A percentile compares a stretch with the other conserved stretches of the same genome.
Conservation (phyloP, 2,113 vertebrate genomes). For the Murina feae region DNA sequence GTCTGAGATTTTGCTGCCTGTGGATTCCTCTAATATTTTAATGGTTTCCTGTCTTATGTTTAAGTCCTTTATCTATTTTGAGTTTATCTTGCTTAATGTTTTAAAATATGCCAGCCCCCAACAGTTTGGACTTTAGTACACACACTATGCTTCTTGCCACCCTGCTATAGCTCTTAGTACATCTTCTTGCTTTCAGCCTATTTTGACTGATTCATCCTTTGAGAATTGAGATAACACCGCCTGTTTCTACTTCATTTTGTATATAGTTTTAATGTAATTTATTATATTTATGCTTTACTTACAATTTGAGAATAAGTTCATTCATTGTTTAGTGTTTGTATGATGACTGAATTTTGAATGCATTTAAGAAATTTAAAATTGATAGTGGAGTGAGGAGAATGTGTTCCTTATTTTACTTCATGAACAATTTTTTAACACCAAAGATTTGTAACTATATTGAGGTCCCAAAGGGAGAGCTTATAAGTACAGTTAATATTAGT, state of each 20-base stretch:
- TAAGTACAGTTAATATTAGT: neutral
- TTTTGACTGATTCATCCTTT: neutral
- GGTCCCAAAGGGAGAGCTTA: neutral
- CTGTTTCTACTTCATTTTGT: neutral
- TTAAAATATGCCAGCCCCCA: neutral
- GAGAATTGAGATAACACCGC: neutral
- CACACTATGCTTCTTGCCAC: neutral
- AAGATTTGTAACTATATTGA: neutral
- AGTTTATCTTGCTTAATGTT: neutral
- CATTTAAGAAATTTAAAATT: neutral
- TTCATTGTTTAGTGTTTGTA: neutral
- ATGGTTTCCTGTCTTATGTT: too few relatives aligned
- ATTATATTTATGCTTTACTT: neutral
- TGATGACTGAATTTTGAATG: neutral
- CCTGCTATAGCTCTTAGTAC: neutral
- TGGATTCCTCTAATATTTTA: too few relatives aligned
- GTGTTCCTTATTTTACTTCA: neutral
- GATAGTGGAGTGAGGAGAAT: neutral
- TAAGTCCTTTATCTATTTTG: too few relatives aligned
- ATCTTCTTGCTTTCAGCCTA: neutral
- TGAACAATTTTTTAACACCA: neutral
- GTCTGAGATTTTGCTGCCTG: too few relatives aligned
- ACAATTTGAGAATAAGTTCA: neutral
- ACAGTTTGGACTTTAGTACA: neutral
- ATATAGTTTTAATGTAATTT: neutral